Base-by-base conservation (phyloP, 2,888 invertebrate genomes). In the Dicranocentrus wangi region DNA sequence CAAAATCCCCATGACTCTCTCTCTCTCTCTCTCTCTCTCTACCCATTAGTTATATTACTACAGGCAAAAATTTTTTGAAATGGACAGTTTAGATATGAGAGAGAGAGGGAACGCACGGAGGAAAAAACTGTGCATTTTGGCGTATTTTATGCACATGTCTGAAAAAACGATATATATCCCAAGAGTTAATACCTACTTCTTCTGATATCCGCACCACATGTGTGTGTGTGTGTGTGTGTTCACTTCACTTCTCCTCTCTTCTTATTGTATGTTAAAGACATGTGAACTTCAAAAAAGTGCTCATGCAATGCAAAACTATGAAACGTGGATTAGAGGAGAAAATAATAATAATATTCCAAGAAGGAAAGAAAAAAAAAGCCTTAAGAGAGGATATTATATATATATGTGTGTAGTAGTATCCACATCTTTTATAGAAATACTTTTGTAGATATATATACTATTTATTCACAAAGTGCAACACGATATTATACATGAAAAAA, bases 401-500 rank as follows among this genome's bases (percentile, higher is more conserved):
- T 47, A 47, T 47, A 47, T 47, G 13, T 13, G 13, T 32, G 32
- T 32, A 32, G 32, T 7, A 10, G 32, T 32, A n/a, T n/a, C n/a
- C 13, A 39, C 39, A 39, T 39, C 39, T 13, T 39, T 39, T 13
- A 13, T 13, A 39, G 39, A 39, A 39, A 5, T 51, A 3, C n/a
- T 51, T 28, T 27, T 39, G 39, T 63, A 3, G 5, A n/a, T 51
- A 63, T 55, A 17, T 39, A 21, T 53, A 23, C 39, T 66, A 23
- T 51, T 7, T 17, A n/a, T n/a, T n/a, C n/a, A n/a, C n/a, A 19
- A 55, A 55, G 21, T 47, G 47, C 55, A 55, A 55, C 21, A 55
- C 19, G 23, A 23, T 53, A 66, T 68, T 55, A 23, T n/a, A 43
- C 28, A 61, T n/a, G n/a, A n/a, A n/a, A n/a, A n/a, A n/a, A n/a